Base-by-base conservation (phyloP, 1,140 invertebrate genomes). In the Eriosoma lanigerum region DNA sequence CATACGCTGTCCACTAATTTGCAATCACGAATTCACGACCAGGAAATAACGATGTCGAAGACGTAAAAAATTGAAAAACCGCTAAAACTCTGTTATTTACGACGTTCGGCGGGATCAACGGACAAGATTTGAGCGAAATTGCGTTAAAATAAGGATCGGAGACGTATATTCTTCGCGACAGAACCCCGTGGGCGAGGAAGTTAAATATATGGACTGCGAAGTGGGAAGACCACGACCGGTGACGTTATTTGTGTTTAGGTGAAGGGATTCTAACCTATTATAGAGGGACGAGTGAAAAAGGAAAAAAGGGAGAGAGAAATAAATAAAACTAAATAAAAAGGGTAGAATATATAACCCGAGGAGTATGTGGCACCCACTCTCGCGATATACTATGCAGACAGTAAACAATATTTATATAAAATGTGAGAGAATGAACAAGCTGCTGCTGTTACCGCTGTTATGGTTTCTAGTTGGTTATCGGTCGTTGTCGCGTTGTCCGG, bases 401-500 rank as follows among this genome's bases (percentile, higher is more conserved):
- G 64, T 68, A 68, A 68, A 68, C 64, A 68, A 24, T 68, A 46
- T 46, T 13, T 46, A 44, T 44, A 21, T 66, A 44, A 26, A 24
- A n/a, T 48, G 44, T 26, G 46, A 50, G 66, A 29, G 64, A 68
- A 26, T 24, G 64, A n/a, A 48, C 64, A 66, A 38, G 64, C 64
- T 19, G 66, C 46, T 24, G n/a, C 10, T 8, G 46, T 38, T 44
- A 32, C 32, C 13, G 64, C n/a, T 68, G 64, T 68, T 68, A 68
- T 46, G 64, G 64, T 68, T 38, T 26, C 24, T 21, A 10, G 66
- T 21, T 19, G 17, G 15, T 17, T 70, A 38, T 38, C 32, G 66
- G 66, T 24, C 44, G 64, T 66, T 64, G 29, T 64, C 60, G 60
- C 38, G 38, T 44, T 44, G 46, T 70, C 24, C 46, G 66, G 66